phyloP scores from a whole-genome alignment of 2,888 invertebrate species.

The Phymatocera aterrima region DNA sequence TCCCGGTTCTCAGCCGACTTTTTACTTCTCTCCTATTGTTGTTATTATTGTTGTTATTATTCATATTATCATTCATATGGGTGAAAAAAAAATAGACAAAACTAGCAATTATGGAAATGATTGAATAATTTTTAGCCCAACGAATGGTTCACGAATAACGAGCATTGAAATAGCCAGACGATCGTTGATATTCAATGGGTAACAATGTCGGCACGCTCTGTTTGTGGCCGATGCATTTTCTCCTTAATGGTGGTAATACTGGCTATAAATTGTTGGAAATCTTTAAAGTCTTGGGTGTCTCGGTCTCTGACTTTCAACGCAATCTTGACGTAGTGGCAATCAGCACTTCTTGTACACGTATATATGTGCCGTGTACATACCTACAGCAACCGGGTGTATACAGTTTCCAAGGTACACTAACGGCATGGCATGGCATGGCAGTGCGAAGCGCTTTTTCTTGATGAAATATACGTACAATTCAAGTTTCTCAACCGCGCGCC shows the following conservation, averaged over 20 bases:
- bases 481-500: constrained; percentile 30
- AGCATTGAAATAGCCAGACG: not conserved
- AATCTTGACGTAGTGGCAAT: constrained; percentile 6
- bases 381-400: not conserved
- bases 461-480: constrained; percentile 34
- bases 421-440: too few species aligned
- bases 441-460: constrained; percentile 41
- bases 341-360: constrained; percentile 11
- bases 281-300: not conserved
- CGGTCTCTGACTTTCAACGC: constrained; percentile 18
- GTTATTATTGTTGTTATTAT: not conserved
- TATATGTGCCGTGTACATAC: too few species aligned
- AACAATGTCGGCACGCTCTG: constrained; percentile 41
- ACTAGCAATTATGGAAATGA: not conserved
- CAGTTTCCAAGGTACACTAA: constrained; percentile 16
- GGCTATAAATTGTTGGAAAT: constrained; percentile 32
- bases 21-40: too few species aligned
- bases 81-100: too few species aligned
- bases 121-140: constrained; percentile 31
- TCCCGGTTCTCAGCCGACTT: not conserved
- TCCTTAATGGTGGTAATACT: constrained; percentile 1
- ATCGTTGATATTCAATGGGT: constrained; percentile 29
- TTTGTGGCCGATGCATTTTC: constrained; percentile 16
- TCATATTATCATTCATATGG: too few species aligned
- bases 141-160: not conserved